phyloP scores from a whole-genome alignment of 2,888 invertebrate species.

The Ptychoptera albimana region DNA sequence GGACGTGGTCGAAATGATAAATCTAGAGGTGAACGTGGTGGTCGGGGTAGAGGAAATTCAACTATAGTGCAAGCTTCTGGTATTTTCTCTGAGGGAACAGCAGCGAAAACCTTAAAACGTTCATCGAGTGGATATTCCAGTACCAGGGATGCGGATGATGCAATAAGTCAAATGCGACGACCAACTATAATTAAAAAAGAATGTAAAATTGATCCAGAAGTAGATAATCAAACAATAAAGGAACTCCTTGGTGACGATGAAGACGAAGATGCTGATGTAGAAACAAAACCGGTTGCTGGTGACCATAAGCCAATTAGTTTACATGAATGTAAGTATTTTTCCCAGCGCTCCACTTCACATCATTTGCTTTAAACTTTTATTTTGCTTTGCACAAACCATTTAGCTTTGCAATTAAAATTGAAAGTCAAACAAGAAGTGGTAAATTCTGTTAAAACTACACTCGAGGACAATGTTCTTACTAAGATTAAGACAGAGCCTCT shows the following conservation, averaged over 20 bases:
- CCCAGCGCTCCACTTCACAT: not conserved
- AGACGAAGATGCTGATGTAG: constrained; percentile 18
- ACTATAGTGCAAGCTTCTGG: constrained; percentile 26
- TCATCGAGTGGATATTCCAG: not conserved
- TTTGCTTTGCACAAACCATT: not conserved
- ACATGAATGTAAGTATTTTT: constrained; percentile 18
- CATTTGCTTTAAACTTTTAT: not conserved
- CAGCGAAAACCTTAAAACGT: not conserved
- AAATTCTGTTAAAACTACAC: too few species aligned
- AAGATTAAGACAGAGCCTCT: too few species aligned
- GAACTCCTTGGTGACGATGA: constrained; percentile 22
- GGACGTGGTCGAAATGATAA: constrained; percentile 17
- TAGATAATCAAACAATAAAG: constrained; percentile 17
- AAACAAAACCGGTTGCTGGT: constrained; percentile 15
- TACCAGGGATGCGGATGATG: constrained; percentile 16
- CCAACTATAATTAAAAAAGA: constrained; percentile 19
- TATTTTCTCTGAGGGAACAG: constrained; percentile 28
- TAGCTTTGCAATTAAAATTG: too few species aligned
- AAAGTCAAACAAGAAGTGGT: too few species aligned
- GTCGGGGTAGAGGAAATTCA: constrained; percentile 15
- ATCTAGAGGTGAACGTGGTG: constrained; percentile 16
- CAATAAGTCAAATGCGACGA: constrained; percentile 13
- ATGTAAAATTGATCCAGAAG: constrained; percentile 19
- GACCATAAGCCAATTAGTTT: constrained; percentile 23
- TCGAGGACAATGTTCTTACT: too few species aligned